phyloP scores from a whole-genome alignment of 2,888 invertebrate genomes.

The Schrankia costaestrigalis region DNA sequence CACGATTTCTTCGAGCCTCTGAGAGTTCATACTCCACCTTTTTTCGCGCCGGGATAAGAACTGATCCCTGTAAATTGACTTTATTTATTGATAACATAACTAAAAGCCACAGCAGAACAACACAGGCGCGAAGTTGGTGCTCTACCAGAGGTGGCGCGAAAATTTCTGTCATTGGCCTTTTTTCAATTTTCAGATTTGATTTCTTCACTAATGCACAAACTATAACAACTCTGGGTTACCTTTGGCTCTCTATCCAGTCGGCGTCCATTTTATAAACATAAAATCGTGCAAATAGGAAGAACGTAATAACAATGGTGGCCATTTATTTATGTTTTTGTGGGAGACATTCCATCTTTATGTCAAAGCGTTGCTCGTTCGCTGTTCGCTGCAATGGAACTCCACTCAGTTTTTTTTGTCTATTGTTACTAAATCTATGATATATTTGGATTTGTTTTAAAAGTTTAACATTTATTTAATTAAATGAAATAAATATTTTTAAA shows the following conservation, averaged over 20 bases:
- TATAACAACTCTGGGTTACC: conserved; percentile 42
- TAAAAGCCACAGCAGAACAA: conserved; percentile 45
- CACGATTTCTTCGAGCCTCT: conserved; percentile 67
- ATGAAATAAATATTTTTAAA: no score
- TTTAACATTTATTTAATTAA: neutral
- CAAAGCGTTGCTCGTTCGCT: conserved; percentile 41
- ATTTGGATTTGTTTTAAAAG: neutral
- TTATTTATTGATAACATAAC: conserved; percentile 63
- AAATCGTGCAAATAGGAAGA: conserved; percentile 63
- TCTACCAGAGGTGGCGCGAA: conserved; percentile 69
- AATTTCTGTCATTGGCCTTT: conserved; percentile 59
- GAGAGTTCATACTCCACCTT: conserved; percentile 73
- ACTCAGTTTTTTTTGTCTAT: conserved; percentile 32
- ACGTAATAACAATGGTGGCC: conserved; percentile 77
- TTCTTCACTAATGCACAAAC: conserved; percentile 5
- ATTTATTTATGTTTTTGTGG: conserved; percentile 75
- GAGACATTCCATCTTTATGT: conserved; percentile 65
- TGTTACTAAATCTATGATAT: conserved; percentile 7
- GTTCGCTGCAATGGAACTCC: conserved; percentile 39
- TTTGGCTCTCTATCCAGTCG: conserved; percentile 50
- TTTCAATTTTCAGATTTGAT: conserved; percentile 47
- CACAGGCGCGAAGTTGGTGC: conserved; percentile 38
- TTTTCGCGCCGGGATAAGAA: conserved; percentile 53
- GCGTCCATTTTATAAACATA: conserved; percentile 76
- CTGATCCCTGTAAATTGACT: conserved; percentile 61